phyloP scores from a whole-genome alignment of 1,140 invertebrate species.

The Pseudomyrmex gracilis region DNA sequence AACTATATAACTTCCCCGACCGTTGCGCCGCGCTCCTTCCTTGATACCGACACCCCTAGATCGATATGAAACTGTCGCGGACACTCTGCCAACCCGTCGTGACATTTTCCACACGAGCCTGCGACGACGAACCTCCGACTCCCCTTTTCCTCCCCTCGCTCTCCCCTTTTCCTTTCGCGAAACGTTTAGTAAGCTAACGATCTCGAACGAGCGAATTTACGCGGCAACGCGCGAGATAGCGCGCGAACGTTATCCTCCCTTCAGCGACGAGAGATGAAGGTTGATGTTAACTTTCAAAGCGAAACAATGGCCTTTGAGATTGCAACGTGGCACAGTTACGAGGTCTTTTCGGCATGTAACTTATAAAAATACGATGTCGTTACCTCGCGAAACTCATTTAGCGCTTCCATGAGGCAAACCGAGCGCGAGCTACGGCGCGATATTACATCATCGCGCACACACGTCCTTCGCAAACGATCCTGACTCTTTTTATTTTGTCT shows the following conservation, averaged over 20 bases:
- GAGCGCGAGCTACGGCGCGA: slow-evolving; percentile 12
- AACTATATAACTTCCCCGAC: slow-evolving; percentile 71
- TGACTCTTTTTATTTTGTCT: slow-evolving; percentile 28
- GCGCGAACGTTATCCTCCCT: background rate
- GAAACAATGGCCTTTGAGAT: slow-evolving; percentile 60
- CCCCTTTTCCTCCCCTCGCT: background rate
- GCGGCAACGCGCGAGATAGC: slow-evolving; percentile 18
- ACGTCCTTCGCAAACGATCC: slow-evolving; percentile 23
- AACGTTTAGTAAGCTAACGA: slow-evolving; percentile 60
- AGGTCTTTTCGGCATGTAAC: slow-evolving; percentile 43
- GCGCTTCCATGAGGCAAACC: slow-evolving; percentile 26
- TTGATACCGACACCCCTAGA: slow-evolving; percentile 70
- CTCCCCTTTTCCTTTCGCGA: slow-evolving; percentile 7
- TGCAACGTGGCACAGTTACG: slow-evolving; percentile 43
- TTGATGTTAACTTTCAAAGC: slow-evolving; percentile 59
- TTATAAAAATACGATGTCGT: slow-evolving; percentile 56
- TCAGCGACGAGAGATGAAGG: slow-evolving; percentile 46
- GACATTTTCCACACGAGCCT: slow-evolving; percentile 33
- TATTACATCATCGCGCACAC: slow-evolving; percentile 40
- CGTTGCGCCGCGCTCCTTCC: slow-evolving; percentile 34
- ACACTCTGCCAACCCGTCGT: slow-evolving; percentile 28
- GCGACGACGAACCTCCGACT: background rate
- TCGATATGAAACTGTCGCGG: slow-evolving; percentile 69
- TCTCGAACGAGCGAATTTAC: slow-evolving; percentile 56
- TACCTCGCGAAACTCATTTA: slow-evolving; percentile 47